Base-by-base conservation (phyloP, 2,888 invertebrate genomes). In the Hydrotaea diabolus region DNA sequence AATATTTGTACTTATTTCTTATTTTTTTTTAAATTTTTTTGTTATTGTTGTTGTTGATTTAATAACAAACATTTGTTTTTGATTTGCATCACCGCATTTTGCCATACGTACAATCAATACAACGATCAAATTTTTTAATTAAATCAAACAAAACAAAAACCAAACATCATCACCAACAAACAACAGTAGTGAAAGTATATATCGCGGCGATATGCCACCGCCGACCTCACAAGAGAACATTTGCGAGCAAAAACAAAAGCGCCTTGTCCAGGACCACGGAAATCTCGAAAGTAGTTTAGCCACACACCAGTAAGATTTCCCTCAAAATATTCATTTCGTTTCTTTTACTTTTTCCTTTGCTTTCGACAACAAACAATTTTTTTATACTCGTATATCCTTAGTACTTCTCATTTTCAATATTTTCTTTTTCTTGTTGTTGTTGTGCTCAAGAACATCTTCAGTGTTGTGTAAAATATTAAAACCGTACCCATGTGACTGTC, bases 191-290 rank as follows among this genome's bases (percentile, higher is more conserved):
- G 90, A 90, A 87, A 86, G 88, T 85, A 88, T 91, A 88, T 91
- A 91, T 88, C 90, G 91, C 83, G 91, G 91, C 86, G 91, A 91
- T 86, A 90, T 91, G 91, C 90, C 91, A 80, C 69, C 69, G 69
- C 83, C 74, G 73, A 77, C 79, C 82, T 21, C 77, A 21, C 82
- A 79, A 74, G 79, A 71, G 66, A 57, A 75, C 84, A 57, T 78
- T 81, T 57, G 72, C 75, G 78, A 84, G 72, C 59, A 31, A 62
- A 62, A 62, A 62, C 31, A n/a, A 62, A 74, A 57, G 17, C 83
- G 66, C 78, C 53, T 53, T 55, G 59, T 72, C 77, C 79, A 80
- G 85, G 85, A 87, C 74, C 5, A 86, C 78, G 89, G 88, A 85
- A 87, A 86, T 86, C 88, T 87, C 85, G 87, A 86, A 80, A 86